Conservation (phyloP, 1,140 invertebrate species). For the Apolygus lucorum region DNA sequence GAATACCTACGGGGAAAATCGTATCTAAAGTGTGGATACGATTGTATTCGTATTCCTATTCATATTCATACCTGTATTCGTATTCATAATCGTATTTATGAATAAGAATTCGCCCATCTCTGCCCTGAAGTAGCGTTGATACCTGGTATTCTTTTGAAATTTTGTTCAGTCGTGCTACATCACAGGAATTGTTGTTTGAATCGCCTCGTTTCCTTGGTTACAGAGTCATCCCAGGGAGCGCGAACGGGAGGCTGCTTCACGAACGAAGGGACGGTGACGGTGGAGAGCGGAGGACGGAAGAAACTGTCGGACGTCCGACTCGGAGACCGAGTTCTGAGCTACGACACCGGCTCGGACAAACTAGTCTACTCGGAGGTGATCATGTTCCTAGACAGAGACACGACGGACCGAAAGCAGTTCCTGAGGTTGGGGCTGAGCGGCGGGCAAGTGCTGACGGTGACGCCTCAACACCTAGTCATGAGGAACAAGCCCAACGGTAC, state of each 20-base stretch:
- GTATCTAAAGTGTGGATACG: too few species aligned
- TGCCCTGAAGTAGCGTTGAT: too few species aligned
- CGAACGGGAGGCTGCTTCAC: slow-evolving; percentile 75
- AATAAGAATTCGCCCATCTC: too few species aligned
- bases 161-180: too few species aligned
- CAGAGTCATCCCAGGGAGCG: slow-evolving; percentile 85
- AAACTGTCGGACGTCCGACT: slow-evolving; percentile 54
- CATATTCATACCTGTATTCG: too few species aligned
- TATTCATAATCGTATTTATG: too few species aligned
- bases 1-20: too few species aligned
- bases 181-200: too few species aligned
- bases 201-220: slow-evolving; percentile 42
- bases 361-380: slow-evolving; percentile 77
- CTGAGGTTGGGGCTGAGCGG: slow-evolving; percentile 59
- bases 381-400: slow-evolving; percentile 76
- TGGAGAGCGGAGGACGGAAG: slow-evolving; percentile 44
- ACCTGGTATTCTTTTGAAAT: too few species aligned
- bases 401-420: slow-evolving; percentile 56
- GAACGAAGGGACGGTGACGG: slow-evolving; percentile 50
- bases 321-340: slow-evolving; percentile 74
- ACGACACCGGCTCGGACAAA: slow-evolving; percentile 51
- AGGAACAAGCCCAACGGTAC: slow-evolving; percentile 23
- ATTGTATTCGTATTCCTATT: too few species aligned
- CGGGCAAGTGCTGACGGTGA: slow-evolving; percentile 63
- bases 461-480: slow-evolving; percentile 72